A percentile compares a stretch with the other conserved stretches of the same genome.
Evolutionary conservation across 2,113 vertebrate species (phyloP).

Genomic region (Pachypanchax playfairii): DNA sequence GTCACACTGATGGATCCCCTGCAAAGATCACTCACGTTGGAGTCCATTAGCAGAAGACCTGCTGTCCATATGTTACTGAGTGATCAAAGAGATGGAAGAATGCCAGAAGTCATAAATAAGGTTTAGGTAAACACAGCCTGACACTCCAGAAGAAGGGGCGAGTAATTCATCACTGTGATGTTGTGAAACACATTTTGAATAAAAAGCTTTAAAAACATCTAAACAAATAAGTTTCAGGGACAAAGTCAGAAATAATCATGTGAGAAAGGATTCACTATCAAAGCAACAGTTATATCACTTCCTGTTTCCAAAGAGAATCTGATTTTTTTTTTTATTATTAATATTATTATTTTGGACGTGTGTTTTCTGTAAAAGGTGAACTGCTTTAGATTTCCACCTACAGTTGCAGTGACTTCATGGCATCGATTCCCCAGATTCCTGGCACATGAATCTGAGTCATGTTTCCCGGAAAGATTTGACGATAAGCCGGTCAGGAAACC

Average conservation of each 20-base stretch:
- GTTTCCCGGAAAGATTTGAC: constrained; percentile 57
- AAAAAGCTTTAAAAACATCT: constrained; percentile 1
- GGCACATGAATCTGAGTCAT: constrained; percentile 59
- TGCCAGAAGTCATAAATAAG: constrained; percentile 62
- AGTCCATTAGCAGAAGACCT: constrained; percentile 66
- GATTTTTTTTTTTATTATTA: too few relatives aligned
- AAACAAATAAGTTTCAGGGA: background rate
- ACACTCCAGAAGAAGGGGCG: constrained; percentile 36
- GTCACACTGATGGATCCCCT: constrained; percentile 43
- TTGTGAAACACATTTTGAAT: constrained; percentile 9
- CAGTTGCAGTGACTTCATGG: constrained; percentile 67
- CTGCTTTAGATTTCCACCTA: constrained; percentile 43
- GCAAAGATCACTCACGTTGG: constrained; percentile 63
- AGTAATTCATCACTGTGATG: constrained; percentile 24
- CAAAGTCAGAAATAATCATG: constrained; percentile 1
- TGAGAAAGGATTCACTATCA: constrained; percentile 18
- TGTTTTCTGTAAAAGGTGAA: constrained; percentile 36
- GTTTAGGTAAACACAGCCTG: constrained; percentile 54
- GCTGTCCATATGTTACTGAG: constrained; percentile 46
- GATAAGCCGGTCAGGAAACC: constrained; percentile 50
- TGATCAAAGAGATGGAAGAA: constrained; percentile 58
- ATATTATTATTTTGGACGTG: too few relatives aligned
- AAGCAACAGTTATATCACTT: constrained; percentile 19
- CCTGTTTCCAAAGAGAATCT: too few relatives aligned
- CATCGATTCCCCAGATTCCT: constrained; percentile 56